A percentile compares a stretch with the other conserved stretches of the same genome.
phyloP scores from a whole-genome alignment of 1,140 invertebrate genomes.

The Tetranychus cinnabarinus region DNA sequence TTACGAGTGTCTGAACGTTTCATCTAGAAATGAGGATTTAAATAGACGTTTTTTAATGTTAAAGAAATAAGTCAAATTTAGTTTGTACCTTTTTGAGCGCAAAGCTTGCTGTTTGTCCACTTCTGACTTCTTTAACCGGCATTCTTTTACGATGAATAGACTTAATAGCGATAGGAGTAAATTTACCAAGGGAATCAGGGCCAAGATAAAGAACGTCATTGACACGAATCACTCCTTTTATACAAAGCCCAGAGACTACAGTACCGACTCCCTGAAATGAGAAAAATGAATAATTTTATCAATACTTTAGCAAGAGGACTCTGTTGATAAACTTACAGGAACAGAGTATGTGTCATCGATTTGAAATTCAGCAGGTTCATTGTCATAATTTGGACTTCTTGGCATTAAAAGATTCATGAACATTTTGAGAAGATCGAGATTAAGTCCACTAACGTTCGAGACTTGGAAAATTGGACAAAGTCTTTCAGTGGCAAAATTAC shows the following conservation, averaged over 20 bases:
- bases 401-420: conserved; percentile 91
- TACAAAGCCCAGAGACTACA: conserved; percentile 81
- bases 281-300: background rate
- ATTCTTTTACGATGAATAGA: conserved; percentile 94
- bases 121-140: conserved; percentile 78
- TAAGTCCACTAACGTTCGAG: conserved; percentile 92
- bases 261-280: conserved; percentile 19
- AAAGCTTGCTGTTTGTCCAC: conserved; percentile 97
- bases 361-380: conserved; percentile 88
- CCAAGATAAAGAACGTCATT: conserved; percentile 73
- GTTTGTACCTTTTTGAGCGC: conserved; percentile 65
- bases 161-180: conserved; percentile 73
- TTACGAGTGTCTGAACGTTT: conserved; percentile 87
- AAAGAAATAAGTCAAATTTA: no score
- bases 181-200: conserved; percentile 79
- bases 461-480: conserved; percentile 97
- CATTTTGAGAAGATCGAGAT: conserved; percentile 79
- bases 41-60: no score
- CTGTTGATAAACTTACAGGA: conserved; percentile 36
- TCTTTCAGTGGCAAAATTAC: conserved; percentile 95
- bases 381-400: conserved; percentile 53
- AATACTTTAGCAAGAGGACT: background rate
- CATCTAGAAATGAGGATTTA: conserved; percentile 30
- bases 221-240: conserved; percentile 68
- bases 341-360: conserved; percentile 98